These are phyloP conservation scores for Clinocottus analis DNA, from an alignment of 2,113 vertebrate genomes.

Conservation along the genomic window DNA sequence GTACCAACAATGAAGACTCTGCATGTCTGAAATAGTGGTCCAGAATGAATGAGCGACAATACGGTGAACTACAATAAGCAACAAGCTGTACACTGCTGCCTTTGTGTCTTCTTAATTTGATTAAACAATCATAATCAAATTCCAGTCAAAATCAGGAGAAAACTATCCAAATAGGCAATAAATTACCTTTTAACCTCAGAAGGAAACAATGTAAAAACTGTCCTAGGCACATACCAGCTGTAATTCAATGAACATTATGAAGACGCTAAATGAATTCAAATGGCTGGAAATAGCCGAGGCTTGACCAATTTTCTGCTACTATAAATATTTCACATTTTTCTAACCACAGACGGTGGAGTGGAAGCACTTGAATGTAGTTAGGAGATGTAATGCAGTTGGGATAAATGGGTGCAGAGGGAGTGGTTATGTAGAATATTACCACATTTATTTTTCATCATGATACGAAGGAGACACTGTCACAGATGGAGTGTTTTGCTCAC, in stretches of 20 bases:
- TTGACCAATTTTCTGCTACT: not conserved
- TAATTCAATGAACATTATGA: slow-evolving; percentile 34
- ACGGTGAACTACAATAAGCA: slow-evolving; percentile 4
- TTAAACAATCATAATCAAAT: slow-evolving; percentile 48
- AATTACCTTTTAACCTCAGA: slow-evolving; percentile 34
- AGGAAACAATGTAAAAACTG: slow-evolving; percentile 39
- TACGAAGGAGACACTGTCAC: not conserved
- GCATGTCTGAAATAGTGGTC: slow-evolving; percentile 4
- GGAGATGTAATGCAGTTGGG: not conserved
- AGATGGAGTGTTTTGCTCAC: not conserved
- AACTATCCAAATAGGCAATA: slow-evolving; percentile 8
- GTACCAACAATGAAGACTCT: not conserved
- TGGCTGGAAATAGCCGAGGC: not conserved
- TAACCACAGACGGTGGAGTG: not conserved
- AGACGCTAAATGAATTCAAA: slow-evolving; percentile 8
- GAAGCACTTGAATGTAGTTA: not conserved
- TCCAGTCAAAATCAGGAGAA: slow-evolving; percentile 17
- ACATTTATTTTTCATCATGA: not conserved
- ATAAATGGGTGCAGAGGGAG: not conserved
- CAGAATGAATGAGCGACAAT: slow-evolving; percentile 29
- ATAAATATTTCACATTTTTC: not conserved
- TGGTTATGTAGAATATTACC: not conserved
- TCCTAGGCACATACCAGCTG: slow-evolving; percentile 25
- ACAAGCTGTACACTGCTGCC: slow-evolving; percentile 14
- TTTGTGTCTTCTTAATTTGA: slow-evolving; percentile 49